phyloP scores from a whole-genome alignment of 2,888 invertebrate species.

The Coelopa pilipes region DNA sequence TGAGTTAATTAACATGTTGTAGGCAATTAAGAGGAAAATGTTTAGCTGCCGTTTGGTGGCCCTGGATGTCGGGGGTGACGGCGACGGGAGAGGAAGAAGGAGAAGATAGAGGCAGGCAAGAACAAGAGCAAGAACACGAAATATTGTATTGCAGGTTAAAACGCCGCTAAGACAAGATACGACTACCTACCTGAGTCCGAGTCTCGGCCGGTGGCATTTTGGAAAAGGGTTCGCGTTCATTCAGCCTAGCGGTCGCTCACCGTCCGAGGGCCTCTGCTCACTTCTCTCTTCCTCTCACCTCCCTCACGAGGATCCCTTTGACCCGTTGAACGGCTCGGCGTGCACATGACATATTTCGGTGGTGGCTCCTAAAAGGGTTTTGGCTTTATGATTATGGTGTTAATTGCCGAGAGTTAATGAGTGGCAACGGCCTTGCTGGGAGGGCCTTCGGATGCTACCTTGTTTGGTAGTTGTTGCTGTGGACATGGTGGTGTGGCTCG shows the following conservation, averaged over 20 bases:
- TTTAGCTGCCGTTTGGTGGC: conserved; percentile 13
- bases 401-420: not conserved
- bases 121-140: not conserved
- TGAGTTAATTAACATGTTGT: conserved; percentile 34
- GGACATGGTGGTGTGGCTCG: no score
- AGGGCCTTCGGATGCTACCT: no score
- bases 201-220: conserved; percentile 10
- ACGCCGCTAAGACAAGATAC: not conserved
- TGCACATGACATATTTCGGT: no score
- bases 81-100: no score
- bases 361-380: no score
- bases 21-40: conserved; percentile 25
- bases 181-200: not conserved
- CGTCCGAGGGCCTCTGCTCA: no score
- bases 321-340: no score
- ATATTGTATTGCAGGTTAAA: not conserved
- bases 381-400: not conserved
- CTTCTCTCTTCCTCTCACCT: no score
- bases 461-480: no score
- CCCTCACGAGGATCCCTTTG: no score
- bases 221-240: conserved; percentile 4
- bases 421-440: not conserved
- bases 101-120: not conserved
- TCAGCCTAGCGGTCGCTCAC: conserved; percentile 2
- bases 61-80: not conserved